Conservation (phyloP, 2,888 invertebrate species). For the Pristionchus exspectatus region DNA sequence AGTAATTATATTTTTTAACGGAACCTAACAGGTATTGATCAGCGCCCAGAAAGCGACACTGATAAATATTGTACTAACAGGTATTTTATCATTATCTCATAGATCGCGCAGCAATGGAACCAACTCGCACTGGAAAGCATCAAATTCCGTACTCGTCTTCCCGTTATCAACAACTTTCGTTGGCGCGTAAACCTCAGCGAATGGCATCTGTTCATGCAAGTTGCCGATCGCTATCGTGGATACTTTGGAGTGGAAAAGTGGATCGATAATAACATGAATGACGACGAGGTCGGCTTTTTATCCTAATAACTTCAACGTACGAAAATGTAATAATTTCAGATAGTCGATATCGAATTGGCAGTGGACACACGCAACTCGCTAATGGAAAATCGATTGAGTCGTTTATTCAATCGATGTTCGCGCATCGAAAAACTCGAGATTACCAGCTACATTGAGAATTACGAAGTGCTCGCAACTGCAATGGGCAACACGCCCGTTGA, state of each 20-base stretch:
- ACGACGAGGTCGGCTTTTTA: background rate
- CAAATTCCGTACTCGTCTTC: background rate
- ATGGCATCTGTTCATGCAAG: background rate
- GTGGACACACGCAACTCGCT: background rate
- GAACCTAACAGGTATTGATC: background rate
- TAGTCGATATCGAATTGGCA: background rate
- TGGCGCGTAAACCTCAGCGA: background rate
- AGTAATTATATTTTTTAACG: background rate
- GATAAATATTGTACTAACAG: too few relatives aligned
- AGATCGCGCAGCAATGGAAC: background rate
- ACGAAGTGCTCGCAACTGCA: background rate
- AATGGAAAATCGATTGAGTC: background rate
- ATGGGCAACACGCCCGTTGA: background rate
- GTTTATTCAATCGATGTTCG: background rate
- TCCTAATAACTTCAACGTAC: background rate
- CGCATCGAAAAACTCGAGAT: background rate
- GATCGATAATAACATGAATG: background rate
- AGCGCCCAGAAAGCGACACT: too few relatives aligned
- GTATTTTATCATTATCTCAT: background rate
- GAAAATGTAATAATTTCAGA: background rate
- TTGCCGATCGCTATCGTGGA: background rate
- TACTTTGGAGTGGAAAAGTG: background rate
- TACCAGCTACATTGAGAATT: background rate
- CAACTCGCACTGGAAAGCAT: background rate
- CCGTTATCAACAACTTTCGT: background rate